Percentiles rank a stretch among this genome's conserved stretches.
Conservation (phyloP, 2,888 invertebrate species). For the Drosophila lutescens region DNA sequence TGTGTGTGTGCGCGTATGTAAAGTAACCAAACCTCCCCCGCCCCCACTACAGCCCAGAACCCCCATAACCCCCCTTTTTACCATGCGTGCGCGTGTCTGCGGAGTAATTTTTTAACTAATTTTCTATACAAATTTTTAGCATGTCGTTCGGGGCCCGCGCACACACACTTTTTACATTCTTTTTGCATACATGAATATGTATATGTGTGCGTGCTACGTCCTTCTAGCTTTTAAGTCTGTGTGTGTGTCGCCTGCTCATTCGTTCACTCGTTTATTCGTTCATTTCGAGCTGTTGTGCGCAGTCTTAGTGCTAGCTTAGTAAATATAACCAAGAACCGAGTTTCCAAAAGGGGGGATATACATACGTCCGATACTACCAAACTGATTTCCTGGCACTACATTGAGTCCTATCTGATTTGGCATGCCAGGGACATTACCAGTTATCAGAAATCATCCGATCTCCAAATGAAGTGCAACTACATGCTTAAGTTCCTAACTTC, state of each 20-base stretch:
- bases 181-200: conserved; percentile 36
- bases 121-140: conserved; percentile 84
- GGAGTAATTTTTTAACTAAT: conserved; percentile 83
- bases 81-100: conserved; percentile 68
- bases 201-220: conserved; percentile 26
- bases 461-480: background rate
- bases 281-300: conserved; percentile 30
- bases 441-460: background rate
- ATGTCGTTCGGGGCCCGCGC: conserved; percentile 61
- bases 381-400: background rate
- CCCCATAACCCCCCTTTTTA: background rate
- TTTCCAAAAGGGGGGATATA: background rate
- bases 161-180: conserved; percentile 36
- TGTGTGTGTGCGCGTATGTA: conserved; percentile 52
- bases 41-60: background rate
- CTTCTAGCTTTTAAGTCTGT: conserved; percentile 2
- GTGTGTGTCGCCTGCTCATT: conserved; percentile 47
- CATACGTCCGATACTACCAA: background rate
- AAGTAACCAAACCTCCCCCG: conserved; percentile 6
- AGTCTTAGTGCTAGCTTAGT: conserved; percentile 4
- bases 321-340: too few species aligned
- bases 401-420: background rate
- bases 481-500: too few species aligned
- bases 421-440: too few species aligned
- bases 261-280: conserved; percentile 3